Conservation (phyloP, 2,113 vertebrate species). For the Strix aluco region DNA sequence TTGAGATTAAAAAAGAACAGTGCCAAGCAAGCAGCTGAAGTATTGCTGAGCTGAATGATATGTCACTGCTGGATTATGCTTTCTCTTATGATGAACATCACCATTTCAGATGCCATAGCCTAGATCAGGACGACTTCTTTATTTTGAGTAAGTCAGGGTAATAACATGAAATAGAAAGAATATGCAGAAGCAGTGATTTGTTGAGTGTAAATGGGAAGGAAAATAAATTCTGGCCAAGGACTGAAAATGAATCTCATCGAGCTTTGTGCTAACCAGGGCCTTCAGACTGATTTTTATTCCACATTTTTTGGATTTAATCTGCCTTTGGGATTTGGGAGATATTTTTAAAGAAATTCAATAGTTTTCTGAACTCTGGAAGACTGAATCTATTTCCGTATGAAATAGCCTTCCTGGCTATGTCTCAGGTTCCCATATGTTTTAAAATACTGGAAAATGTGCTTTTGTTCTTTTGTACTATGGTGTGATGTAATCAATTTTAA, state of each 20-base stretch:
- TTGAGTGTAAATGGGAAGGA: not conserved
- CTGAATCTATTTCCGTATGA: constrained; percentile 10
- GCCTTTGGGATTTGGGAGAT: not conserved
- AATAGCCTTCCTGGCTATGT: not conserved
- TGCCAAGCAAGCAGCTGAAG: not conserved
- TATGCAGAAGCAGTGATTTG: not conserved
- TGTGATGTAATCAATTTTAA: not conserved
- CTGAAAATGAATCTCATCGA: not conserved
- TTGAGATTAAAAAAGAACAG: not conserved
- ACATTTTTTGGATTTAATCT: constrained; percentile 5
- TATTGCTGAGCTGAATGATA: not conserved
- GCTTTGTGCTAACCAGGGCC: not conserved
- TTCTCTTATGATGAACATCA: not conserved
- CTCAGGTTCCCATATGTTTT: not conserved
- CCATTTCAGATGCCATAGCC: not conserved
- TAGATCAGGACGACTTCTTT: not conserved
- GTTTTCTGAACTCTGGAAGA: constrained; percentile 24
- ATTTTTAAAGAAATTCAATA: constrained; percentile 32
- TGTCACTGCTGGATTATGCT: not conserved
- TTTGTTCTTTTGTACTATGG: not conserved
- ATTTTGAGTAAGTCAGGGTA: not conserved
- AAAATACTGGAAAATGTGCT: not conserved
- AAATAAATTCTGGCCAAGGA: not conserved
- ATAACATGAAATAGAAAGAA: not conserved
- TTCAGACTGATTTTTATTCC: constrained; percentile 24